Evolutionary conservation across 2,113 vertebrate genomes (phyloP).

Genomic region (Himantopus leucocephalus): DNA sequence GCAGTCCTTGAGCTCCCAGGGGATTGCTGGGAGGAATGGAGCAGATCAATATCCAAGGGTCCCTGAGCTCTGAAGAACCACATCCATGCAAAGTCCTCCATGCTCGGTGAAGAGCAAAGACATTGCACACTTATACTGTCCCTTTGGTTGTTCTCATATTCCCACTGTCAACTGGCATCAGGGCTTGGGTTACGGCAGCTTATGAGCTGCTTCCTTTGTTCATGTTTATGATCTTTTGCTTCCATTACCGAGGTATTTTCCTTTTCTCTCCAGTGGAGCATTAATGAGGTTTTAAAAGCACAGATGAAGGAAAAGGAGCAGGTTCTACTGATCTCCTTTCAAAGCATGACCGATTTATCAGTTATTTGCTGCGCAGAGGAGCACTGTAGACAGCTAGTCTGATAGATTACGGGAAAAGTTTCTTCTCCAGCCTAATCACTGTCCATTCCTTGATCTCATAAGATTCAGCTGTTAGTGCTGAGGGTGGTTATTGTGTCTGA

Average conservation of each 20-base stretch:
- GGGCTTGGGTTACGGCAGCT: background rate
- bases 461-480: background rate
- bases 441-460: background rate
- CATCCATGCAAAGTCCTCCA: background rate
- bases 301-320: background rate
- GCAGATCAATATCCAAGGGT: background rate
- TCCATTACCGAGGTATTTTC: background rate
- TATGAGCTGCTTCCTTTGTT: background rate
- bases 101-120: background rate
- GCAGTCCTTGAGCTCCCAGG: background rate
- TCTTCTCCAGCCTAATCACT: background rate
- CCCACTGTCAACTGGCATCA: background rate
- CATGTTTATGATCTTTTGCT: background rate
- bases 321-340: background rate
- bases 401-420: background rate
- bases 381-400: background rate
- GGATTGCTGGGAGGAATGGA: background rate
- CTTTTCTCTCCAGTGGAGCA: background rate
- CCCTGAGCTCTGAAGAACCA: background rate
- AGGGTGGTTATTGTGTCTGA: background rate
- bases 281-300: background rate
- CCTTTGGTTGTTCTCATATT: background rate
- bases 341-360: background rate
- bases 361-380: background rate
- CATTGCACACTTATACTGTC: background rate